These are phyloP conservation scores for Balearica regulorum DNA, from an alignment of 2,797 vertebrate species.

Conservation along the genomic window DNA sequence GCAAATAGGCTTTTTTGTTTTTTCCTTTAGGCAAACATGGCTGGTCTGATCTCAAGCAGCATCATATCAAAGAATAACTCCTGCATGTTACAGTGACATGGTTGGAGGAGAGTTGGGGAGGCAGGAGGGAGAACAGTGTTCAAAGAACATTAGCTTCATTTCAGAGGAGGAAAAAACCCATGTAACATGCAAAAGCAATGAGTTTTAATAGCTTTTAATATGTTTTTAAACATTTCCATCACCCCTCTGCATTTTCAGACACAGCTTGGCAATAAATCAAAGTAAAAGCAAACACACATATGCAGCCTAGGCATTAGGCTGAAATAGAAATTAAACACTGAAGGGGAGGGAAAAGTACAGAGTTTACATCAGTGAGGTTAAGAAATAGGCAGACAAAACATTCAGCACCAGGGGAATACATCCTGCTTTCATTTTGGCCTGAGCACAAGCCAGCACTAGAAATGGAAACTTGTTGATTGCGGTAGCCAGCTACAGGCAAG, in stretches of 20 bases:
- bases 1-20: neutral
- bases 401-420: neutral
- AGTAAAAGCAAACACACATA: neutral
- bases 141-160: neutral
- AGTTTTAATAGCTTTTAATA: constrained; percentile 28
- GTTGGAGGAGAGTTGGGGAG: neutral
- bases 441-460: neutral
- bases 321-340: constrained; percentile 43
- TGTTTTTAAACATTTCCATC: constrained; percentile 41
- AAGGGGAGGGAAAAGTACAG: neutral
- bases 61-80: neutral
- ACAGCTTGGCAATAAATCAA: constrained; percentile 31
- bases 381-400: constrained; percentile 48
- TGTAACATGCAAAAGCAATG: neutral
- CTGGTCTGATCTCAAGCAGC: neutral
- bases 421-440: neutral
- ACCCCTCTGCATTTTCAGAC: neutral
- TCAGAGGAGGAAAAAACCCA: neutral
- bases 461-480: neutral
- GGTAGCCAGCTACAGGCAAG: neutral
- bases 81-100: neutral
- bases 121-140: neutral
- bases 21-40: neutral
- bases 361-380: constrained; percentile 42
- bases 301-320: constrained; percentile 13